Conservation (phyloP, 2,113 vertebrate species). For the Poecilia latipinna region DNA sequence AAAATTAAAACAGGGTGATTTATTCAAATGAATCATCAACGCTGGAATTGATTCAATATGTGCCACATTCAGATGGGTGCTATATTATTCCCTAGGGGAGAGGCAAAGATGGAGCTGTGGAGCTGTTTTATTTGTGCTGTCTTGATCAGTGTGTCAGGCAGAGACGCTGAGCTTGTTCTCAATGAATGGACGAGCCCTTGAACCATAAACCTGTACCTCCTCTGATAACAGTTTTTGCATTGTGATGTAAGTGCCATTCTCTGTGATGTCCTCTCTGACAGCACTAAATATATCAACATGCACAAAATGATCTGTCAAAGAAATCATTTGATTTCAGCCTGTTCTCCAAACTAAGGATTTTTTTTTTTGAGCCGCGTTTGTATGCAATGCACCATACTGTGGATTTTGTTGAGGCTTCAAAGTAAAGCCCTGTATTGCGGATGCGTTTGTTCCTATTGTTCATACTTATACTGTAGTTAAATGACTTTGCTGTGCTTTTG, state of each 20-base stretch:
- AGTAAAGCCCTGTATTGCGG: slow-evolving; percentile 39
- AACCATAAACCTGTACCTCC: slow-evolving; percentile 80
- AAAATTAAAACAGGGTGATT: slow-evolving; percentile 73
- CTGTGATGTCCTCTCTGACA: slow-evolving; percentile 71
- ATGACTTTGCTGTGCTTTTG: slow-evolving; percentile 40
- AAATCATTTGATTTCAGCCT: slow-evolving; percentile 65
- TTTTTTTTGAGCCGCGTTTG: slow-evolving; percentile 16
- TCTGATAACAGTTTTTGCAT: slow-evolving; percentile 81
- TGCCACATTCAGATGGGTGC: slow-evolving; percentile 78
- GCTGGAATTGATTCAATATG: slow-evolving; percentile 76
- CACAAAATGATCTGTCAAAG: slow-evolving; percentile 72
- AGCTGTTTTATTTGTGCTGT: slow-evolving; percentile 78
- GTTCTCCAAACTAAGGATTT: slow-evolving; percentile 64
- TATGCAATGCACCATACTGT: not conserved
- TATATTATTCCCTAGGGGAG: slow-evolving; percentile 77
- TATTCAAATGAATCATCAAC: slow-evolving; percentile 76
- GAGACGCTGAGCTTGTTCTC: slow-evolving; percentile 77
- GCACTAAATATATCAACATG: slow-evolving; percentile 73
- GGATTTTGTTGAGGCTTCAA: slow-evolving; percentile 54
- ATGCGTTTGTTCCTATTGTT: slow-evolving; percentile 39
- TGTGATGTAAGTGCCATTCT: slow-evolving; percentile 78
- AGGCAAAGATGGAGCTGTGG: slow-evolving; percentile 73
- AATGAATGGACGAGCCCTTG: slow-evolving; percentile 80
- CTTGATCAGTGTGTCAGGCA: slow-evolving; percentile 81
- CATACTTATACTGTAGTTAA: slow-evolving; percentile 30